Evolutionary conservation across 1,140 invertebrate species (phyloP).

Genomic region (Hyles vespertilio): DNA sequence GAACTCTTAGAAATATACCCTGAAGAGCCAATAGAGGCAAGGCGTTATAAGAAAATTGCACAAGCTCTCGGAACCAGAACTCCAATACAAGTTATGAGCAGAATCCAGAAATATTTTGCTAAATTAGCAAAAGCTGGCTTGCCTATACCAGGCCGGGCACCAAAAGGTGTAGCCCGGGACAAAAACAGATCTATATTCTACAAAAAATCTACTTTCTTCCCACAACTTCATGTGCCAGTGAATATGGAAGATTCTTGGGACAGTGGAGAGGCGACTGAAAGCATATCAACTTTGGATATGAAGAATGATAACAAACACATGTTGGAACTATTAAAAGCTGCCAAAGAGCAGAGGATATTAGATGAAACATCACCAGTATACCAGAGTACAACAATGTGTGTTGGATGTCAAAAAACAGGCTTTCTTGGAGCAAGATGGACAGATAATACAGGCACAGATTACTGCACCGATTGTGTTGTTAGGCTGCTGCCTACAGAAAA

Average conservation of each 20-base stretch:
- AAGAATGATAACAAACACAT: slow-evolving; percentile 48
- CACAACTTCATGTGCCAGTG: slow-evolving; percentile 81
- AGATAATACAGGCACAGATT: slow-evolving; percentile 64
- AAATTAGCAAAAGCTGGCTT: slow-evolving; percentile 91
- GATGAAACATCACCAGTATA: slow-evolving; percentile 61
- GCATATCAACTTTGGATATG: slow-evolving; percentile 29
- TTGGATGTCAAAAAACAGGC: slow-evolving; percentile 57
- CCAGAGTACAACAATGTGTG: slow-evolving; percentile 59
- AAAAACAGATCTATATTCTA: slow-evolving; percentile 52
- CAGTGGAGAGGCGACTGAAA: slow-evolving; percentile 39
- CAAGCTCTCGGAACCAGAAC: slow-evolving; percentile 89
- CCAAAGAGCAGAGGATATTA: slow-evolving; percentile 56
- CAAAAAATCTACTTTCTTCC: slow-evolving; percentile 86
- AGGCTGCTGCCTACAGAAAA: slow-evolving; percentile 54
- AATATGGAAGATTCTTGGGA: slow-evolving; percentile 74
- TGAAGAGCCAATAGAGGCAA: slow-evolving; percentile 90
- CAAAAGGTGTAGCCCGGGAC: slow-evolving; percentile 70
- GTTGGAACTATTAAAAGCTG: slow-evolving; percentile 52
- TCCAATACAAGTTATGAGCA: slow-evolving; percentile 89
- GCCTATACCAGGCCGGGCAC: slow-evolving; percentile 88
- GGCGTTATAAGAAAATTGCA: slow-evolving; percentile 92
- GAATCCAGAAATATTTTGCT: slow-evolving; percentile 95
- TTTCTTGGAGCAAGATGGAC: slow-evolving; percentile 67
- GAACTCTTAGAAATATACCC: slow-evolving; percentile 90
- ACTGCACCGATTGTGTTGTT: slow-evolving; percentile 66